These are phyloP conservation scores for Ypsolopha sequella DNA, from an alignment of 2,888 invertebrate species.

Conservation along the genomic window DNA sequence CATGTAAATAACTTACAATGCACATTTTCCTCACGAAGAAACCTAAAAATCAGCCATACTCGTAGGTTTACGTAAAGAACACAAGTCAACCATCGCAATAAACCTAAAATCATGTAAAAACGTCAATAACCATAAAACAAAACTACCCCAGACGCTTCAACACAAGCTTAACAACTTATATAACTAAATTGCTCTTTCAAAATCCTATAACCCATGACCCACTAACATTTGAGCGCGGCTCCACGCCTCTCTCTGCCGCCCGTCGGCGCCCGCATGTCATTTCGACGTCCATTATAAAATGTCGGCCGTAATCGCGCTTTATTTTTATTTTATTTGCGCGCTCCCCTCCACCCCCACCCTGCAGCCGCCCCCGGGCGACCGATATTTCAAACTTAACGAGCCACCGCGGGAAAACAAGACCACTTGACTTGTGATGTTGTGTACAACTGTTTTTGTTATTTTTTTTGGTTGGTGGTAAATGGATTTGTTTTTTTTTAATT, in stretches of 20 bases:
- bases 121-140: no score
- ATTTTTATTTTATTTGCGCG: constrained; percentile 67
- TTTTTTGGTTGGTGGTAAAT: constrained; percentile 18
- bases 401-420: constrained; percentile 60
- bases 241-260: constrained; percentile 23
- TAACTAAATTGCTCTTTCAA: constrained; percentile 1
- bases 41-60: no score
- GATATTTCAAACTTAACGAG: constrained; percentile 70
- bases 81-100: no score
- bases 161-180: not conserved
- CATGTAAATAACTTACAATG: no score
- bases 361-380: constrained; percentile 23
- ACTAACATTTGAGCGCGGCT: constrained; percentile 10
- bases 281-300: constrained; percentile 66
- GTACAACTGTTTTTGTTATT: constrained; percentile 33
- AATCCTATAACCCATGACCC: constrained; percentile 8
- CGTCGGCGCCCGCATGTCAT: constrained; percentile 64
- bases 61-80: no score
- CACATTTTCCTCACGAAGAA: no score
- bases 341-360: constrained; percentile 21
- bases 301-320: constrained; percentile 65
- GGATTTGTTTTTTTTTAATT: constrained; percentile 19
- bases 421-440: constrained; percentile 47
- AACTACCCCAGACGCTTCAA: no score
- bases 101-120: no score